Base-by-base conservation (phyloP, 2,888 invertebrate genomes). In the Agrilus mali region DNA sequence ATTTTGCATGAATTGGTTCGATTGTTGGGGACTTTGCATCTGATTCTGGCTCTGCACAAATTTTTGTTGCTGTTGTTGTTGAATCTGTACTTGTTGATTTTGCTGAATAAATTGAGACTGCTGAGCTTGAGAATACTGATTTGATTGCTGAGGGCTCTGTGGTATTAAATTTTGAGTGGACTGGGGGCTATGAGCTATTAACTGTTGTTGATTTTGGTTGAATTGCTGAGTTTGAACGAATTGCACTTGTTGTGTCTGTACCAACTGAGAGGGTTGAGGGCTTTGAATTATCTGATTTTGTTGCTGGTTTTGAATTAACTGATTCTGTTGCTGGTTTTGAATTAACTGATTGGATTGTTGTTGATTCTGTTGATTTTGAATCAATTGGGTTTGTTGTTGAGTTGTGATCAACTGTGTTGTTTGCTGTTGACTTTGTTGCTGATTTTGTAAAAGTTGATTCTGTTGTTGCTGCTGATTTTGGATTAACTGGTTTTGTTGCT, bases 381-480 rank as follows among this genome's bases (percentile, higher is more conserved):
- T 43, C 34, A 48, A 34, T 31, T 46, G 47, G 35, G 69, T 54
- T 41, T 67, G 69, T 54, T 67, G 67, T 35, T 49, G 49, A 41
- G 64, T 27, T 10, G 27, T 27, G 27, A 27, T 27, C 10, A 27
- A 10, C 4, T 27, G 52, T 46, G 64, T 65, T 68, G 7, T 70
- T 69, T 8, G 70, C 69, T 44, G 70, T 70, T 5, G 71, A 52
- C 45, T 71, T 70, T 47, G 71, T 69, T 17, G 71, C 70, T 50
- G 71, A 69, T 49, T 70, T 70, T 43, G 71, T 69, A 2, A 70
- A 70, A 42, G 70, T 69, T 51, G 67, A 66, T 0, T 67, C 64
- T 13, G 67, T 65, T 47, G 67, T 65, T 47, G 8, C 6, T 38
- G 12, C 14, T 44, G 42, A 20, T 35, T 40, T 33, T 43, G 45